phyloP scores from a whole-genome alignment of 2,797 vertebrate species.

The Hirundo rustica region DNA sequence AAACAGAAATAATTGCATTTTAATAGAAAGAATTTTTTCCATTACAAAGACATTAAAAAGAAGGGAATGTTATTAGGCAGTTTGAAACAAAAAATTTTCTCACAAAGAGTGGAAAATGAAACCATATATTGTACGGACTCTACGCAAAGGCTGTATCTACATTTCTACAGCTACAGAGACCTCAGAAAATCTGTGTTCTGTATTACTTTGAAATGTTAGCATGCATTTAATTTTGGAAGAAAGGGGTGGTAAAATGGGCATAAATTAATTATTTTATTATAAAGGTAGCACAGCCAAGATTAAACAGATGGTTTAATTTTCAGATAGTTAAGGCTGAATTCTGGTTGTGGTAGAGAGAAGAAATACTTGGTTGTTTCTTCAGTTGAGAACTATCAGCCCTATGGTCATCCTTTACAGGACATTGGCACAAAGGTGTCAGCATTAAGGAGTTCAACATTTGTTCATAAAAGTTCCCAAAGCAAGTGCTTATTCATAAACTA shows the following conservation, averaged over 20 bases:
- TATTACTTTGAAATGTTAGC: background rate
- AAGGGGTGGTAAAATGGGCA: background rate
- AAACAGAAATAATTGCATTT: background rate
- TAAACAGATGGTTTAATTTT: background rate
- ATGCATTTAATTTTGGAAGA: background rate
- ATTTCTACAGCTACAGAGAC: background rate
- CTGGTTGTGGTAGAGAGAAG: background rate
- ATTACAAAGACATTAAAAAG: background rate
- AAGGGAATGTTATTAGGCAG: background rate
- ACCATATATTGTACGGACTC: background rate
- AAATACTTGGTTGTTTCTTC: background rate
- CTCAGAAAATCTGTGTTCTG: background rate
- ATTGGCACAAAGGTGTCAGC: background rate
- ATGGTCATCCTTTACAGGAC: background rate
- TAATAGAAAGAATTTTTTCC: background rate
- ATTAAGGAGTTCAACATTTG: background rate
- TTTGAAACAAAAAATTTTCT: background rate
- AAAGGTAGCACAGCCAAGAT: background rate
- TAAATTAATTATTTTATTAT: background rate
- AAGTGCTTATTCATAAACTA: background rate
- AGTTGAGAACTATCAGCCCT: background rate
- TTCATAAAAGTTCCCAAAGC: background rate
- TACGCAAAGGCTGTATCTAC: background rate
- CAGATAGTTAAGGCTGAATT: background rate
- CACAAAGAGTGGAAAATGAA: background rate